Evolutionary conservation across 1,140 invertebrate genomes (phyloP).

Genomic region (Drosophila willistoni): DNA sequence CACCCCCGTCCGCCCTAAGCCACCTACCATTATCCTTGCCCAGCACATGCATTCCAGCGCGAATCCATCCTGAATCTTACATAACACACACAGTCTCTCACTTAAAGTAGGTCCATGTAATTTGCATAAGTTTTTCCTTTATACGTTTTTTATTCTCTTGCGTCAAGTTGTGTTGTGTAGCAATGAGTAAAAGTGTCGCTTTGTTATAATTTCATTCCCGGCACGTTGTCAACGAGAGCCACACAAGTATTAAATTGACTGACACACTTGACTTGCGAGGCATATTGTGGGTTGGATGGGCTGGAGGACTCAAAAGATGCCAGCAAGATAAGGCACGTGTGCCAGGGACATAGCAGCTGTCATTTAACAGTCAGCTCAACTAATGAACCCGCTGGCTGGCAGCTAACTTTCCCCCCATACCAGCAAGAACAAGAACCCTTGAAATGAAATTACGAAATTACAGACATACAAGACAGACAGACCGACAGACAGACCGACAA

Average conservation of each 20-base stretch:
- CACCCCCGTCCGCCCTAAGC: neutral
- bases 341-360: slow-evolving; percentile 48
- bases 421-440: slow-evolving; percentile 13
- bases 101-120: slow-evolving; percentile 11
- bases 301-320: slow-evolving; percentile 13
- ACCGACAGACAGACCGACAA: slow-evolving; percentile 20
- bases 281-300: neutral
- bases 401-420: neutral
- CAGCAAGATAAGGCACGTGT: slow-evolving; percentile 68
- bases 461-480: no score
- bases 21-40: neutral
- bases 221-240: slow-evolving; percentile 50
- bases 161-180: slow-evolving; percentile 24
- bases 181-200: slow-evolving; percentile 55
- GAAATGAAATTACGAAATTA: slow-evolving; percentile 55
- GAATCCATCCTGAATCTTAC: neutral
- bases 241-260: slow-evolving; percentile 59
- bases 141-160: slow-evolving; percentile 8
- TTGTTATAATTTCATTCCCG: slow-evolving; percentile 65
- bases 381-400: slow-evolving; percentile 16
- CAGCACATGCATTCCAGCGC: neutral
- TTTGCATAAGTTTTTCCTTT: slow-evolving; percentile 9
- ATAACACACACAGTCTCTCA: slow-evolving; percentile 4
- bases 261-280: slow-evolving; percentile 15
- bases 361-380: slow-evolving; percentile 52